Evolutionary conservation across 2,888 invertebrate species (phyloP).

Genomic region (Rosalia funebris): DNA sequence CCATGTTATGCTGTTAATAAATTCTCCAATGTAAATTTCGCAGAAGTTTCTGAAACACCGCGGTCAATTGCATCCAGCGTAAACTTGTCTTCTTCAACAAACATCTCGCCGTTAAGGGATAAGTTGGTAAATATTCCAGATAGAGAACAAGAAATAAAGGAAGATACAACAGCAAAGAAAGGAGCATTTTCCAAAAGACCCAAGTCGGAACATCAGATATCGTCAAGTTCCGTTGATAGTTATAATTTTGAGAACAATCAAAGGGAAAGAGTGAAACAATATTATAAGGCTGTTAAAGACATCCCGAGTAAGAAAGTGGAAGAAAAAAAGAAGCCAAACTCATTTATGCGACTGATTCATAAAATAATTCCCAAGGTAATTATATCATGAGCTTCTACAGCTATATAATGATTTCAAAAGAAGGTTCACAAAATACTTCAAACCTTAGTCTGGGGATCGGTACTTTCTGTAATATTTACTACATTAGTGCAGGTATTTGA

Average conservation of each 20-base stretch:
- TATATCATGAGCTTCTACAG: no score
- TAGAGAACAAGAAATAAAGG: slow-evolving; percentile 1
- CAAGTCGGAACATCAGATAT: not conserved
- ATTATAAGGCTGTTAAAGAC: slow-evolving; percentile 9
- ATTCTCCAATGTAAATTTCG: slow-evolving; percentile 31
- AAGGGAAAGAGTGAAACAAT: not conserved
- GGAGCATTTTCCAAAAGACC: not conserved
- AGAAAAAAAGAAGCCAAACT: slow-evolving; percentile 13
- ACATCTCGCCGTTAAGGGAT: slow-evolving; percentile 29
- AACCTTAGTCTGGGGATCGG: no score
- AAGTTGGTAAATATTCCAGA: slow-evolving; percentile 5
- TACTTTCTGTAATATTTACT: no score
- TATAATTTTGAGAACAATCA: slow-evolving; percentile 32
- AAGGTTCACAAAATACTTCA: no score
- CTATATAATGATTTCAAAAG: no score
- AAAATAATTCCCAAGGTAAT: slow-evolving; percentile 21
- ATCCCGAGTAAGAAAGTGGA: not conserved
- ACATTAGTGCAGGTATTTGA: no score
- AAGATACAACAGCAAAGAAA: slow-evolving; percentile 8
- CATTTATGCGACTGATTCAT: slow-evolving; percentile 28
- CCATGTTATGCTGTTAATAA: not conserved
- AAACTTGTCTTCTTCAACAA: slow-evolving; percentile 32
- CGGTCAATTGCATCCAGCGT: slow-evolving; percentile 14
- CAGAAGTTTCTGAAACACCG: slow-evolving; percentile 35
- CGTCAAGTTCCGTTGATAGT: slow-evolving; percentile 30